Percentiles rank a stretch among this genome's conserved stretches.
These are phyloP conservation scores for Drosophila flavopinicola DNA, from an alignment of 2,888 invertebrate genomes.

Conservation along the genomic window DNA sequence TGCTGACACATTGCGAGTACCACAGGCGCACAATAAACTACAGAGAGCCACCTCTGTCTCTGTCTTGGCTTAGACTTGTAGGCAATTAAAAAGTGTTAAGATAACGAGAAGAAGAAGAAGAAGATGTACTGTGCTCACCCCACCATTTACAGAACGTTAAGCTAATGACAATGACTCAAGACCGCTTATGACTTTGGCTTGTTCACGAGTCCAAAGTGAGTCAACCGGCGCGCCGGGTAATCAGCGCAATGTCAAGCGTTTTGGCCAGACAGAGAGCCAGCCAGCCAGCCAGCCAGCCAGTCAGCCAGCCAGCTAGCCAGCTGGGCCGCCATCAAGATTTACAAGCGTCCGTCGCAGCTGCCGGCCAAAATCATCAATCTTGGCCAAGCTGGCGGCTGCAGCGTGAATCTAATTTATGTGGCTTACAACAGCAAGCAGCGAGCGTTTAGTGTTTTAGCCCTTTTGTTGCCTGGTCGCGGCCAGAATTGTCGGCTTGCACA, in stretches of 20 bases:
- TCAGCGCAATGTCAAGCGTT: constrained; percentile 68
- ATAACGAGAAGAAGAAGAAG: constrained; percentile 42
- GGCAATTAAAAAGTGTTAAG: constrained; percentile 72
- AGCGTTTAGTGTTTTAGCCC: constrained; percentile 15
- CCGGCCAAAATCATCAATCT: constrained; percentile 72
- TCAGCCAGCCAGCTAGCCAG: not conserved
- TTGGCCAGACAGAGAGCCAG: constrained; percentile 17
- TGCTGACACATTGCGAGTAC: constrained; percentile 41
- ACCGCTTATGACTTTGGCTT: constrained; percentile 14
- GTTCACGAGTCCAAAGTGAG: constrained; percentile 38
- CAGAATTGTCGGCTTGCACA: not conserved
- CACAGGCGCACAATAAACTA: constrained; percentile 14
- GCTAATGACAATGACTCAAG: constrained; percentile 76
- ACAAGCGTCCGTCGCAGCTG: constrained; percentile 60
- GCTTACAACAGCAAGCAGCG: constrained; percentile 14
- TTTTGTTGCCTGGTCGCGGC: constrained; percentile 11
- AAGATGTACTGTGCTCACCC: constrained; percentile 16
- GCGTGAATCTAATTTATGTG: constrained; percentile 70
- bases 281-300: too few species aligned
- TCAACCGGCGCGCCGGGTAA: constrained; percentile 50
- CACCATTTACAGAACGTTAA: constrained; percentile 40
- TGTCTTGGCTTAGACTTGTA: constrained; percentile 8
- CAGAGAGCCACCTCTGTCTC: constrained; percentile 4
- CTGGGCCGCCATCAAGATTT: constrained; percentile 47
- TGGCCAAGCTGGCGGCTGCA: constrained; percentile 34